A percentile compares a stretch with the other conserved stretches of the same genome.
These are phyloP conservation scores for Oscheius myriophilus DNA, from an alignment of 2,888 invertebrate species.

Conservation along the genomic window DNA sequence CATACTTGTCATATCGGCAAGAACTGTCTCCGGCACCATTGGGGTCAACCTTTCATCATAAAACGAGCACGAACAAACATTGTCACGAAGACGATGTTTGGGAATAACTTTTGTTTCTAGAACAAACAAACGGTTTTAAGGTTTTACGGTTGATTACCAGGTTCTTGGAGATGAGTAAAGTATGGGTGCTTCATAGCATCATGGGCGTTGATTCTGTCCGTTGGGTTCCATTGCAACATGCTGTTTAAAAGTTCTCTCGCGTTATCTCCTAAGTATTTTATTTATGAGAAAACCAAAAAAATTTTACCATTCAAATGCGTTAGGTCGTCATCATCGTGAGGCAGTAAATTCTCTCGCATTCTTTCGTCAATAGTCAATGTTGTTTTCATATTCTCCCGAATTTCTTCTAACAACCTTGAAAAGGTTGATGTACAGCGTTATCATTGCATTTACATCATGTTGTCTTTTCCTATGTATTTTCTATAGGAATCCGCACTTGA, in stretches of 20 bases:
- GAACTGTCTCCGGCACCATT: too few species aligned
- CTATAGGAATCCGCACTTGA: constrained; percentile 7
- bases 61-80: too few species aligned
- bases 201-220: constrained; percentile 7
- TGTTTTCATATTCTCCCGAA: not conserved
- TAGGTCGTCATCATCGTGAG: constrained; percentile 2
- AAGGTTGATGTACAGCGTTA: not conserved
- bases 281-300: not conserved
- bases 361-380: not conserved
- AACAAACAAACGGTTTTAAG: too few species aligned
- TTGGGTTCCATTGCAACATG: constrained; percentile 25
- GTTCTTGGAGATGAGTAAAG: constrained; percentile 2
- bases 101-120: too few species aligned
- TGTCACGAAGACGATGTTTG: too few species aligned
- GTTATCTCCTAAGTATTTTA: not conserved
- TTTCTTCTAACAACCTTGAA: constrained; percentile 1
- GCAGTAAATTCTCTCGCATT: constrained; percentile 19
- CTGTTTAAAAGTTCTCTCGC: constrained; percentile 12
- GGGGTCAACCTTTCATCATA: too few species aligned
- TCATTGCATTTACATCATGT: not conserved
- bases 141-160: too few species aligned
- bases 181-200: constrained; percentile 12
- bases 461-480: constrained; percentile 3
- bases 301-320: constrained; percentile 11
- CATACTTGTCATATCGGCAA: too few species aligned